Percentiles rank a stretch among this genome's conserved stretches.
Conservation (phyloP, 64 coral and sea anemone genomes). For the Dendrophyllia cribrosa region DNA sequence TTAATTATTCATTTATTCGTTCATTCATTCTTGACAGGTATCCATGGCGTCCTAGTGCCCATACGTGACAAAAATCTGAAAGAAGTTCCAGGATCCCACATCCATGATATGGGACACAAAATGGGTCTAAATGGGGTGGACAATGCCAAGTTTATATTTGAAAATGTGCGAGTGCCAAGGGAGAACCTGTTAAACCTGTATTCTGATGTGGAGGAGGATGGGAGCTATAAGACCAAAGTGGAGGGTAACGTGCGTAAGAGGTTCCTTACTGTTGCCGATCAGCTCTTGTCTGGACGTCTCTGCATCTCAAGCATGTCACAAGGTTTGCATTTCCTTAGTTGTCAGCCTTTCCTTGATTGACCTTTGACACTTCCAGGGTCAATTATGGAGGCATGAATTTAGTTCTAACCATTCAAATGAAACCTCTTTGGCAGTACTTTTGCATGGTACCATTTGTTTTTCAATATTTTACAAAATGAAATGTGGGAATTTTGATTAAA, state of each 20-base stretch:
- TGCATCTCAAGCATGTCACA: slow-evolving; percentile 90
- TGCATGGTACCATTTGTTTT: too few relatives aligned
- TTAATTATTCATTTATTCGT: too few relatives aligned
- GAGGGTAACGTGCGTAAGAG: slow-evolving; percentile 73
- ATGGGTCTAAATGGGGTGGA: slow-evolving; percentile 94
- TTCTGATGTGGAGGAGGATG: slow-evolving; percentile 85
- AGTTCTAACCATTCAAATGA: too few relatives aligned
- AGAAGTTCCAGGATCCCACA: slow-evolving; percentile 74
- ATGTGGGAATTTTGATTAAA: too few relatives aligned
- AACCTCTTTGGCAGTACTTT: too few relatives aligned
- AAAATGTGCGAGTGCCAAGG: slow-evolving; percentile 87
- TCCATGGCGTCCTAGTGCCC: slow-evolving; percentile 85
- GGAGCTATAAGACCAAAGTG: slow-evolving; percentile 67
- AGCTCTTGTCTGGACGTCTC: slow-evolving; percentile 79
- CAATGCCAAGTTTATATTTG: slow-evolving; percentile 89
- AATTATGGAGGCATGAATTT: too few relatives aligned
- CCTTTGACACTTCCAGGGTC: neutral
- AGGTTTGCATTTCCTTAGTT: slow-evolving; percentile 14
- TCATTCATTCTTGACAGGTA: slow-evolving; percentile 40
- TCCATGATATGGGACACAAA: slow-evolving; percentile 96
- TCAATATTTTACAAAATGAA: too few relatives aligned
- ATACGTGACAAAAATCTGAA: slow-evolving; percentile 88
- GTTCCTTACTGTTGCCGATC: slow-evolving; percentile 84
- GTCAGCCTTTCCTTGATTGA: neutral
- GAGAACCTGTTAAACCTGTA: slow-evolving; percentile 85